These are phyloP conservation scores for Erithacus rubecula DNA, from an alignment of 2,797 vertebrate species.

Conservation along the genomic window DNA sequence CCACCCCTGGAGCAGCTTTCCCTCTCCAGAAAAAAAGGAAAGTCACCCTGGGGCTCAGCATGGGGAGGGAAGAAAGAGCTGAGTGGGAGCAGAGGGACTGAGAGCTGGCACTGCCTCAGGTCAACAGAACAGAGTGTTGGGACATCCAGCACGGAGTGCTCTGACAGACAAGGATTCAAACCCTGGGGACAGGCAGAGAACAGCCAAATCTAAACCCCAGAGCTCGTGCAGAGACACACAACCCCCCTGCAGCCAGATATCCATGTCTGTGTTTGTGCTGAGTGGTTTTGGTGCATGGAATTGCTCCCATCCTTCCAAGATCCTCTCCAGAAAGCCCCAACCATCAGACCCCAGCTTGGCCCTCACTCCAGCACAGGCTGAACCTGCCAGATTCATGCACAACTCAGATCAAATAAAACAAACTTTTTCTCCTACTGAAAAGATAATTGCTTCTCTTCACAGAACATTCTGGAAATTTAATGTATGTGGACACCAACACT, in stretches of 20 bases:
- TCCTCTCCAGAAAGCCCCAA: background rate
- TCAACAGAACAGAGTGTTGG: too few species aligned
- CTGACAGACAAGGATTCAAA: background rate
- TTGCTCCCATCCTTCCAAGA: background rate
- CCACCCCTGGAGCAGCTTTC: background rate
- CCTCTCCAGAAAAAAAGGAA: background rate
- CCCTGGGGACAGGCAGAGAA: background rate
- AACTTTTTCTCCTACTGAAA: background rate
- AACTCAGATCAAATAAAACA: background rate
- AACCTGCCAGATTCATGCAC: background rate
- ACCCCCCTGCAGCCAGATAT: background rate
- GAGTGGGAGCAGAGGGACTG: background rate
- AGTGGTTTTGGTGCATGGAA: background rate
- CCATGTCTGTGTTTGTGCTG: background rate
- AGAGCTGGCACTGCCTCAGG: background rate
- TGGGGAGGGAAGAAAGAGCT: accelerated
- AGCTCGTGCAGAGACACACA: background rate
- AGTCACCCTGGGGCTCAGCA: background rate
- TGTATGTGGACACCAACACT: background rate
- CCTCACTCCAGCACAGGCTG: background rate
- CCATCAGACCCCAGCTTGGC: background rate
- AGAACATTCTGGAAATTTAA: background rate
- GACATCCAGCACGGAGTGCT: background rate
- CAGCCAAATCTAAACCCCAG: background rate
- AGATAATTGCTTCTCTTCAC: background rate